Evolutionary conservation across 92 coral and sea anemone species (phyloP).

Genomic region (Phenganax stokvisi): DNA sequence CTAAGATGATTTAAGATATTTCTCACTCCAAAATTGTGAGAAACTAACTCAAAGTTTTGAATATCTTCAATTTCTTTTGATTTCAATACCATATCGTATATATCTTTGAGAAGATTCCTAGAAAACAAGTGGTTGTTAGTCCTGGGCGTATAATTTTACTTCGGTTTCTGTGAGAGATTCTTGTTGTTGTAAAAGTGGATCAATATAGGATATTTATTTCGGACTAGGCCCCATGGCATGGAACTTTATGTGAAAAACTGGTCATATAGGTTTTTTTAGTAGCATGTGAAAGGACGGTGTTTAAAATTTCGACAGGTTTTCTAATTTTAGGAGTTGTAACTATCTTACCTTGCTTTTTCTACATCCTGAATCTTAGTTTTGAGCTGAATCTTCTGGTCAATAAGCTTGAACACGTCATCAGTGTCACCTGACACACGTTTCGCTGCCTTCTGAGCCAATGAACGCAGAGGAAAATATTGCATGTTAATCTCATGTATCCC

Average conservation of each 20-base stretch:
- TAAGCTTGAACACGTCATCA: slow-evolving; percentile 33
- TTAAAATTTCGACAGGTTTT: background rate
- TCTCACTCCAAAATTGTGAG: slow-evolving; percentile 38
- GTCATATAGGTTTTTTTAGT: no score
- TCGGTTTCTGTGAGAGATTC: no score
- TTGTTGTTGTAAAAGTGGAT: no score
- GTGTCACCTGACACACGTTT: slow-evolving; percentile 34
- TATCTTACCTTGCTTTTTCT: slow-evolving; percentile 34
- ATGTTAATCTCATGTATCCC: slow-evolving; percentile 39
- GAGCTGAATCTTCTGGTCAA: slow-evolving; percentile 38
- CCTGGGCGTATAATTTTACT: no score
- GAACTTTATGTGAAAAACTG: no score
- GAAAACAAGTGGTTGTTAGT: background rate
- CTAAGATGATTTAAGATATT: slow-evolving; percentile 37
- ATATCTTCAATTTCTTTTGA: slow-evolving; percentile 41
- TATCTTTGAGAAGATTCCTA: slow-evolving; percentile 36
- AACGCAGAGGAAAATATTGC: slow-evolving; percentile 38
- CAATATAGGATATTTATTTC: no score
- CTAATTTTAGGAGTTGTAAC: background rate
- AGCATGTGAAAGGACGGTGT: no score
- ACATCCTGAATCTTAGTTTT: slow-evolving; percentile 37
- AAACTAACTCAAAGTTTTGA: slow-evolving; percentile 38
- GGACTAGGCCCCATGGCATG: no score
- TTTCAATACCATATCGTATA: slow-evolving; percentile 39
- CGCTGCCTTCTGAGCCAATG: slow-evolving; percentile 41